Evolutionary conservation across 2,888 invertebrate genomes (phyloP).

Genomic region (Keiferia lycopersicella): DNA sequence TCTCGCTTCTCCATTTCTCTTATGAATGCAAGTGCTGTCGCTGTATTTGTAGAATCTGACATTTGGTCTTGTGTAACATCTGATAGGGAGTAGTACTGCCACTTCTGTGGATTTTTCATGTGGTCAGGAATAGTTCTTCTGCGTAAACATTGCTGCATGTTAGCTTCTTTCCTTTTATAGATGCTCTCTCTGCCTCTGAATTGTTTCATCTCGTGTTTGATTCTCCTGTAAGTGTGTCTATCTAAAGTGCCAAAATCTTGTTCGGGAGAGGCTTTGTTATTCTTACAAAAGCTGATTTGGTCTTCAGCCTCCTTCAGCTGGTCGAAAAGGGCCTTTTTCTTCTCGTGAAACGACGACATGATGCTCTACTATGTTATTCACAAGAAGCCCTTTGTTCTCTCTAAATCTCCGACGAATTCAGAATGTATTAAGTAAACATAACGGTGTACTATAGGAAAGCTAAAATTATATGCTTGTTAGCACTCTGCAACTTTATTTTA

Average conservation of each 20-base stretch:
- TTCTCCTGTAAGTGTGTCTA: constrained; percentile 59
- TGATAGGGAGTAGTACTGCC: constrained; percentile 89
- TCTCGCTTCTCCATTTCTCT: constrained; percentile 83
- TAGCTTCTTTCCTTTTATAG: constrained; percentile 87
- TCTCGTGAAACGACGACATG: constrained; percentile 78
- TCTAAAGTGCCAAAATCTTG: constrained; percentile 60
- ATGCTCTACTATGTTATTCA: no score
- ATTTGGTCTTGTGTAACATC: constrained; percentile 89
- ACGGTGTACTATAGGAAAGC: neutral
- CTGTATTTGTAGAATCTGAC: constrained; percentile 88
- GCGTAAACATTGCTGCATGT: constrained; percentile 81
- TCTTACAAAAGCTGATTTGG: constrained; percentile 65
- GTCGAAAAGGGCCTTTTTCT: constrained; percentile 86
- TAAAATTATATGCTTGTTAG: neutral
- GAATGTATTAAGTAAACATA: neutral
- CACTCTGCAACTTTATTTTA: neutral
- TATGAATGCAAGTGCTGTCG: constrained; percentile 89
- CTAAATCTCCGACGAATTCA: neutral
- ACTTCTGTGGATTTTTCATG: constrained; percentile 89
- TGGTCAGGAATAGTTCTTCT: constrained; percentile 68
- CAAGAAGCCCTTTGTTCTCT: neutral
- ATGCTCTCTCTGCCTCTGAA: constrained; percentile 89
- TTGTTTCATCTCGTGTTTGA: constrained; percentile 80
- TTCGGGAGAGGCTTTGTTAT: constrained; percentile 53
- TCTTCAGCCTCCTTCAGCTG: constrained; percentile 85